Percentiles rank a stretch among this genome's conserved stretches.
These are phyloP conservation scores for Limnephilus rhombicus DNA, from an alignment of 2,888 invertebrate species.

Conservation along the genomic window DNA sequence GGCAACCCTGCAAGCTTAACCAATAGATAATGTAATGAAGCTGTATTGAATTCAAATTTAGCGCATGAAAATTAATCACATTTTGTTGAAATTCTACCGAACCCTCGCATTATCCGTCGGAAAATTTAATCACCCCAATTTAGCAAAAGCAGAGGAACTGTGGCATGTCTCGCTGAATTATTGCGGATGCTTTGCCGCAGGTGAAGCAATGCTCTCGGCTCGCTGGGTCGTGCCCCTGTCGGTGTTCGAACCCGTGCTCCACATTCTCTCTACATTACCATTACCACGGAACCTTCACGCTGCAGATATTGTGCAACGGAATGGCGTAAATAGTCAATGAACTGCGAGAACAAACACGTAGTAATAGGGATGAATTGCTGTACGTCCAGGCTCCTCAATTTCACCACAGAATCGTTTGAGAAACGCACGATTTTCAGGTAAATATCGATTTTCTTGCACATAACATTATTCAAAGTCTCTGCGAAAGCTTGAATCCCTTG, in stretches of 20 bases:
- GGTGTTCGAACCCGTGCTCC: background rate
- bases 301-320: background rate
- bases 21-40: no score
- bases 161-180: background rate
- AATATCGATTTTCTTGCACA: background rate
- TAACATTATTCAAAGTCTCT: no score
- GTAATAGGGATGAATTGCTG: background rate
- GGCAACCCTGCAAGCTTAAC: no score
- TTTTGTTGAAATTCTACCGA: no score
- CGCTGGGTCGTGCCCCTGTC: background rate
- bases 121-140: background rate
- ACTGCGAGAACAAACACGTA: constrained; percentile 1
- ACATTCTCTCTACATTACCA: background rate
- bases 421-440: background rate
- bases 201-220: background rate
- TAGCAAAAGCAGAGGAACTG: background rate
- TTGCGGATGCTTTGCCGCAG: background rate
- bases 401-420: background rate
- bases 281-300: background rate
- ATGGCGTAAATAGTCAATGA: background rate
- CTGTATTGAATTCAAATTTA: no score
- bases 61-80: no score
- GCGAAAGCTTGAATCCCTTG: no score
- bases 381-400: background rate
- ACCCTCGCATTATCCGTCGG: no score